Base-by-base conservation (phyloP, 1,140 invertebrate species). In the Lasaia peninsularis region DNA sequence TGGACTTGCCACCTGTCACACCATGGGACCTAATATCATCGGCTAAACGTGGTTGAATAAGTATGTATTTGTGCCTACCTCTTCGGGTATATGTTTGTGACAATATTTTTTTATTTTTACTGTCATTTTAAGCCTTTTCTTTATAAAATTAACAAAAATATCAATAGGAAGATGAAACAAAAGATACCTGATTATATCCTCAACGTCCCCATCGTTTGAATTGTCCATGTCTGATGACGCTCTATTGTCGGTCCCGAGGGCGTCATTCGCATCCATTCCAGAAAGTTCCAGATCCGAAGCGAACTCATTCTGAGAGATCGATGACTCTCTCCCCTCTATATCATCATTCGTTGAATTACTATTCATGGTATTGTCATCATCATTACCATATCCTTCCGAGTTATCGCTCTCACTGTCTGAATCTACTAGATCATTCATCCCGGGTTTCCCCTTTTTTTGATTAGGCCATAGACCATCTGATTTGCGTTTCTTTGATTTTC, bases 321-420 rank as follows among this genome's bases (percentile, higher is more conserved):
- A 63, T 69, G 92, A 76, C 83, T 87, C 35, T 62, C 28, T 89
- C 67, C 63, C 90, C 74, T 76, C 88, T 48, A 79, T 75, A 32
- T 86, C 84, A 6, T 92, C 92, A 40, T 90, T 91, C 0, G 84
- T 86, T 0, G 86, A 88, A 51, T 88, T 88, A 62, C 86, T 89
- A 56, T 89, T 89, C 69, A 67, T 89, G 35, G 72, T 88, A 61
- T 71, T 92, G 68, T 69, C 91, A 63, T 69, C 88, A 57, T 91
- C 75, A 73, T 91, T 58, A 75, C 91, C 63, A 86, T 92, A 71
- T 84, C 92, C 60, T 85, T 93, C 63, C 76, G 80, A 63, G 88
- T 93, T 63, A 81, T 94, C 51, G 90, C 93, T 84, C 6, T 92
- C 92, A 61, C 93, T 94, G 1, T 93, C 94, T 3, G 92, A 92